Conservation (phyloP, 2,888 invertebrate genomes). For the Ceratothoa steindachneri region DNA sequence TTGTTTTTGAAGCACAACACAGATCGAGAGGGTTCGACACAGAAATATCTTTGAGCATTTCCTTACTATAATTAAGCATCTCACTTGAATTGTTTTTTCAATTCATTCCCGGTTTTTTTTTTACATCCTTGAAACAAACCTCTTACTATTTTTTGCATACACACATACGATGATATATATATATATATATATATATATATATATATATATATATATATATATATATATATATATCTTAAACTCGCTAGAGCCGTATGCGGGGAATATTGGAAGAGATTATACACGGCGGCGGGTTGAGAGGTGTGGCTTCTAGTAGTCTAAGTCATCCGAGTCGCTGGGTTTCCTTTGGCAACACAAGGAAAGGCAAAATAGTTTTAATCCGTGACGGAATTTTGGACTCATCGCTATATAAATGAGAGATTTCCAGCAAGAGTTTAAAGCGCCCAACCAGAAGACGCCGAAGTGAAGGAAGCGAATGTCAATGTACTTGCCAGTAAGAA, state of each 20-base stretch:
- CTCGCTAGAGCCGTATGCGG: neutral
- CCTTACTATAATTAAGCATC: too few relatives aligned
- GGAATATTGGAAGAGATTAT: neutral
- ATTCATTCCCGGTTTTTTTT: too few relatives aligned
- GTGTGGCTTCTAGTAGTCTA: conserved; percentile 22
- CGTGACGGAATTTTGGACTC: conserved; percentile 88
- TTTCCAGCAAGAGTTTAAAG: conserved; percentile 93
- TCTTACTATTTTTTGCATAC: too few relatives aligned
- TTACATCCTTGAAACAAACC: neutral
- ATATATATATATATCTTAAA: too few relatives aligned
- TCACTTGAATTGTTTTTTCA: too few relatives aligned
- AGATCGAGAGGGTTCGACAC: neutral
- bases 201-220: too few relatives aligned
- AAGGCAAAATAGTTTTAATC: conserved; percentile 79
- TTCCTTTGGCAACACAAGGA: conserved; percentile 70
- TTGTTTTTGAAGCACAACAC: neutral
- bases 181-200: too few relatives aligned
- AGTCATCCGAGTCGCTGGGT: conserved; percentile 30
- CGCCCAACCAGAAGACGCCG: conserved; percentile 88
- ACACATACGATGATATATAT: too few relatives aligned
- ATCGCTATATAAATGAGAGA: conserved; percentile 81
- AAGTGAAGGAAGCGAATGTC: conserved; percentile 83
- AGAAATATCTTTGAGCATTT: neutral
- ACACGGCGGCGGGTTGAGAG: too few relatives aligned
- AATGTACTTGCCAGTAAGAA: conserved; percentile 51